Evolutionary conservation across 2,797 vertebrate genomes (phyloP).

Genomic region (Eremophila alpestris): DNA sequence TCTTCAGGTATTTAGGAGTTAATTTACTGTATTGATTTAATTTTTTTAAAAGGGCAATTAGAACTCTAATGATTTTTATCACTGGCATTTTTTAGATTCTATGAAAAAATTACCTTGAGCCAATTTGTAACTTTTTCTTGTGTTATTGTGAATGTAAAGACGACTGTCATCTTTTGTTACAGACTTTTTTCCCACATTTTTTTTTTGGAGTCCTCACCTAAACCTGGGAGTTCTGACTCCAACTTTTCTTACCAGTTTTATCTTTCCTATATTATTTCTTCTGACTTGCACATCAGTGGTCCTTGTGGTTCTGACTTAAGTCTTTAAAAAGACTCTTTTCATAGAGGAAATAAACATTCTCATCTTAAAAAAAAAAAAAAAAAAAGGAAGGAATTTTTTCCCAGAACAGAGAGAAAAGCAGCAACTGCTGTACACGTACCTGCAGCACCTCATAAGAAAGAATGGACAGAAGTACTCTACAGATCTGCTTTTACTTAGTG

Average conservation of each 20-base stretch:
- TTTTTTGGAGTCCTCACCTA: background rate
- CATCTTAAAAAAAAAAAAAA: background rate
- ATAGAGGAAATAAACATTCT: background rate
- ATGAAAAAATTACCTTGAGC: background rate
- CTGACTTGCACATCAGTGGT: background rate
- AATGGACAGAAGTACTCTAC: background rate
- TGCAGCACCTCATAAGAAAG: background rate
- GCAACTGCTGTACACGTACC: background rate
- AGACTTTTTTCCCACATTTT: background rate
- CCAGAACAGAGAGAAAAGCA: background rate
- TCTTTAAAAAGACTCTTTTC: background rate
- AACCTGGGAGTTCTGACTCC: background rate
- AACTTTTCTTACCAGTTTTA: background rate
- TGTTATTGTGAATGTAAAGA: background rate
- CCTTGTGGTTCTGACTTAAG: background rate
- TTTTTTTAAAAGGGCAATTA: background rate
- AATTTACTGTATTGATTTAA: background rate
- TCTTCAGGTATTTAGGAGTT: background rate
- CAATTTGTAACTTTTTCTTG: background rate
- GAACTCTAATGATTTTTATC: background rate
- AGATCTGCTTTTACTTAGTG: background rate
- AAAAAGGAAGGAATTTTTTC: background rate
- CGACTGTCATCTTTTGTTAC: background rate
- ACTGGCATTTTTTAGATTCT: background rate
- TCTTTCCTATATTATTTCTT: background rate